Base-by-base conservation (phyloP, 1,140 invertebrate species). In the Mizuhopecten yessoensis region DNA sequence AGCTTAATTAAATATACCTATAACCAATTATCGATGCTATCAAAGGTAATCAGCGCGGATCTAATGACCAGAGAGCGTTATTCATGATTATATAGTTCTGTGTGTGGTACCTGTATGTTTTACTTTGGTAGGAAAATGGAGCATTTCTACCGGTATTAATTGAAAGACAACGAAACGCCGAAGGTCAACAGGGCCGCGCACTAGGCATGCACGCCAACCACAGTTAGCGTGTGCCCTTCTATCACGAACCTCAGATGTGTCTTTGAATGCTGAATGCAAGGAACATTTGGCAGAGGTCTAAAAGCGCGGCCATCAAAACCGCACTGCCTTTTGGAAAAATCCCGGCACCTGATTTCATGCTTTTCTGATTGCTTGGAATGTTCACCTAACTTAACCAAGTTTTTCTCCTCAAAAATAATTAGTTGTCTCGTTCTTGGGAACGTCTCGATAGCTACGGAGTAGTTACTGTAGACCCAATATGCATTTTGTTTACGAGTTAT, bases 381-480 rank as follows among this genome's bases (percentile, higher is more conserved):
- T 75, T 75, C 9, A n/a, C 9, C 57, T n/a, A 75, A 75, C 57
- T 29, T 9, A 5, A 75, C 57, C 20, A 29, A 75, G 57, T 75
- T 75, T 75, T 75, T 75, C 57, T 75, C 57, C 57, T 75, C 57
- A 75, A 75, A 75, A 29, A n/a, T 75, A 75, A 75, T 75, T 75
- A 75, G 23, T 29, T 75, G 57, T 75, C 3, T n/a, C n/a, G 23
- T 17, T 75, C 57, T 13, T 5, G 2, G 57, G 57, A 75, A 75
- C 57, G 57, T n/a, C 57, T n/a, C 5, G n/a, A 29, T 23, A 75
- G 23, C 57, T 17, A n/a, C 23, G 11, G 11, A 75, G 57, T 13
- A n/a, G 57, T 75, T 75, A 29, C 57, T 75, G 57, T 29, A 29
- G 57, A 75, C 29, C 57, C 29, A 75, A 75, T 75, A 75, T 75